Base-by-base conservation (phyloP, 2,797 vertebrate species). In the Sebastes oblongus region DNA sequence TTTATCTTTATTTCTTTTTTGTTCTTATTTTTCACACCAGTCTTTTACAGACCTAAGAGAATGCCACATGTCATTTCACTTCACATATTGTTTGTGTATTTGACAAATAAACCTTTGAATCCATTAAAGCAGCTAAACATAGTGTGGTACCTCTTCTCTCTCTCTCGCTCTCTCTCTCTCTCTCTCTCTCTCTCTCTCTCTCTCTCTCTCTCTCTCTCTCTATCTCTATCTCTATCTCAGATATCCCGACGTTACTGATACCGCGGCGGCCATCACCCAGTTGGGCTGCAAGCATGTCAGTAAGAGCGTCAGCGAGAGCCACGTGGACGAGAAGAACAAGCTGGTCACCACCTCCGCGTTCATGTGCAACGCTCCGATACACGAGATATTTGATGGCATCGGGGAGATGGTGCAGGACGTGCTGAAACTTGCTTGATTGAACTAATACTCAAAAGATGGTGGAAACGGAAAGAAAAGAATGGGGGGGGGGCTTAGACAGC, bases 321-420 rank as follows among this genome's bases (percentile, higher is more conserved):
- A 96, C 1, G 91, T 96, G 88, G 96, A 96, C 66, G 78, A 90
- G 73, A 91, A 95, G 68, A 96, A 96, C 89, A 96, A 96, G 86
- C 92, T 96, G 80, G 93, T 96, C 81, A 96, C 94, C 79, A 96
- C 93, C 29, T 91, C 90, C 8, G 93, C 95, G 25, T 97, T 97
- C 91, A 96, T 96, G 96, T 97, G 96, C 88, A 86, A 93, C 5
- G 96, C 95, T 27, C 95, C 96, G 7, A 88, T 96, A 24, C 95
- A 94, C 60, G 93, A 97, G 89, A 92, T 96, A 46, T 96, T 95
- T 36, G 96, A 96, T 27, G 96, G 95, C 5, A 94, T 96, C 27
- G 96, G 96, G 75, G 84, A 86, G 30, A 96, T 97, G 96, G 93
- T 97, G 81, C 87, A 91, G 80, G 95, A 95, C 66, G 95, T 97